Percentiles rank a stretch among this genome's conserved stretches.
Evolutionary conservation across 2,888 invertebrate species (phyloP).

Genomic region (Cheilosia soror): DNA sequence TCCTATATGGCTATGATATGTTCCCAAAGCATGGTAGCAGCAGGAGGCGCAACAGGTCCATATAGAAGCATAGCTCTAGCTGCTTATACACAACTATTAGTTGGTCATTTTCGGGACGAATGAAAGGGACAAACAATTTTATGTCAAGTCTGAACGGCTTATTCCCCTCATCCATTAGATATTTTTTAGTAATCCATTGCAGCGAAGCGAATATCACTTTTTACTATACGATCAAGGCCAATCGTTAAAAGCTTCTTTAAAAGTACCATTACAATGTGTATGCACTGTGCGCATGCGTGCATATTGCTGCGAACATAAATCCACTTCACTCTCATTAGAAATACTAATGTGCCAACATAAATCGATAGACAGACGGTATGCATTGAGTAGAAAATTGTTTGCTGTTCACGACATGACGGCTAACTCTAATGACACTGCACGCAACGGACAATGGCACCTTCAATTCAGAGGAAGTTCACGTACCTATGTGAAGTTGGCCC

Average conservation of each 20-base stretch:
- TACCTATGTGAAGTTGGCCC: too few relatives aligned
- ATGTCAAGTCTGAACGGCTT: too few relatives aligned
- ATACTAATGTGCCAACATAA: conserved; percentile 23
- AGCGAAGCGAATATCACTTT: conserved; percentile 10
- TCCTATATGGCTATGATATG: too few relatives aligned
- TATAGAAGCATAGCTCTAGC: too few relatives aligned
- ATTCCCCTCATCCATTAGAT: neutral
- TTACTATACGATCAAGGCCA: conserved; percentile 26
- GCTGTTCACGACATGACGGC: conserved; percentile 14
- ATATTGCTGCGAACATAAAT: conserved; percentile 23
- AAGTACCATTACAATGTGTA: conserved; percentile 9
- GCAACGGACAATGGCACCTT: conserved; percentile 41
- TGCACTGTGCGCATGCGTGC: neutral
- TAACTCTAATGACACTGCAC: conserved; percentile 42
- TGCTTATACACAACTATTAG: too few relatives aligned
- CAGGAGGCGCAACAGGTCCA: too few relatives aligned
- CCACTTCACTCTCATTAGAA: conserved; percentile 18
- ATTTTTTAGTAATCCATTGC: neutral
- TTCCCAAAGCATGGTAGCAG: too few relatives aligned
- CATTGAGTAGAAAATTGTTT: conserved; percentile 25
- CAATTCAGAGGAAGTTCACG: conserved; percentile 48
- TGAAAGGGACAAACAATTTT: too few relatives aligned
- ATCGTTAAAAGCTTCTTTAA: conserved; percentile 17
- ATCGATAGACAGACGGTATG: conserved; percentile 3
- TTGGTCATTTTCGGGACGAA: too few relatives aligned